Evolutionary conservation across 2,113 vertebrate species (phyloP).

Genomic region (Sceloporus undulatus): DNA sequence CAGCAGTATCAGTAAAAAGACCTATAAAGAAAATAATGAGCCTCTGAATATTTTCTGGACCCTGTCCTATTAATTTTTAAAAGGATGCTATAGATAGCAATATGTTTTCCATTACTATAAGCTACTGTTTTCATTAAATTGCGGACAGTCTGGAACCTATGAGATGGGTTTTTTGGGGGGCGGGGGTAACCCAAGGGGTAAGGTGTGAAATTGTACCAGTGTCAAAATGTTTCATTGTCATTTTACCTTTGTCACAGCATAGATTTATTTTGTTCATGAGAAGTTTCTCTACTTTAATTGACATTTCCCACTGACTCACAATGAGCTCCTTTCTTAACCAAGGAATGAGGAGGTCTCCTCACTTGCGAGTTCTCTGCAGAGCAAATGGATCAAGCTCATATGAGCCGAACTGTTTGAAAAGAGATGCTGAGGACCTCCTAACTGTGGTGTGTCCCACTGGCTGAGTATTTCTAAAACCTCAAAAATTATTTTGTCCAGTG

Average conservation of each 20-base stretch:
- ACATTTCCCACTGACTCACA: not conserved
- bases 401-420: not conserved
- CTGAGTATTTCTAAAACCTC: not conserved
- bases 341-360: not conserved
- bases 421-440: not conserved
- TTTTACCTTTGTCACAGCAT: not conserved
- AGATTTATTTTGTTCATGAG: not conserved
- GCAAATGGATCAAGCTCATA: not conserved
- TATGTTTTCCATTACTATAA: slow-evolving; percentile 63
- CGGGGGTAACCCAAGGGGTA: slow-evolving; percentile 51
- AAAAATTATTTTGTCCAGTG: not conserved
- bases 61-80: slow-evolving; percentile 66
- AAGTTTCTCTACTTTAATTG: not conserved
- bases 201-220: not conserved
- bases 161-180: slow-evolving; percentile 37
- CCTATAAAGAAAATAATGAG: slow-evolving; percentile 72
- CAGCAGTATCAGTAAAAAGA: slow-evolving; percentile 62
- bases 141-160: slow-evolving; percentile 72
- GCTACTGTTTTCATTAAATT: slow-evolving; percentile 73
- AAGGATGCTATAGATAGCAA: slow-evolving; percentile 44
- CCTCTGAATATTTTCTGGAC: slow-evolving; percentile 55
- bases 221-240: not conserved
- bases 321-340: too few species aligned
- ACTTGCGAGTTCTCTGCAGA: not conserved
- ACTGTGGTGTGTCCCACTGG: not conserved